These are phyloP conservation scores for Crambe crambe DNA, from an alignment of 37 sponge, comb jelly and placozoan genomes.

Conservation along the genomic window DNA sequence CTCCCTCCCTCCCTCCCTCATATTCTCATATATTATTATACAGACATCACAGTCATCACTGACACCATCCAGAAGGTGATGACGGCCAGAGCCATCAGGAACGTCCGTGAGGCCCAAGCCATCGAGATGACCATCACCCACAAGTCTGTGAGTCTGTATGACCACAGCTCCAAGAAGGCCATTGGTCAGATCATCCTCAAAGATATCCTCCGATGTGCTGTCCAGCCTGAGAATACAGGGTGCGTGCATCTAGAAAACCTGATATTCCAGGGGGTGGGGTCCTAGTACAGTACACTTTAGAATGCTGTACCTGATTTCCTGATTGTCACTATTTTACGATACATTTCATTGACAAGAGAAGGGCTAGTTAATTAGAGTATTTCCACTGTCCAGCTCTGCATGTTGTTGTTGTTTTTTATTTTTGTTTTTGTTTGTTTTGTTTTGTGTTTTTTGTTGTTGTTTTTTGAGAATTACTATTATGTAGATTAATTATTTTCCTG, in stretches of 20 bases:
- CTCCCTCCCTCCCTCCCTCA: slow-evolving; percentile 1
- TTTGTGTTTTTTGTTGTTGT: too few species aligned
- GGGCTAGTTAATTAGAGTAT: too few species aligned
- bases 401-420: too few species aligned
- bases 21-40: too few species aligned
- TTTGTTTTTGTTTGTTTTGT: too few species aligned
- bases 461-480: too few species aligned
- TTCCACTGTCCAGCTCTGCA: too few species aligned
- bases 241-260: background rate
- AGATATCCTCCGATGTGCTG: slow-evolving; percentile 53
- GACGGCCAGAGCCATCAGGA: slow-evolving; percentile 55
- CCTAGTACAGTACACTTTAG: too few species aligned
- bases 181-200: slow-evolving; percentile 57
- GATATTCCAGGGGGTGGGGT: too few species aligned
- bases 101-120: slow-evolving; percentile 12
- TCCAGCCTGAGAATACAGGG: slow-evolving; percentile 55
- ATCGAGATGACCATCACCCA: slow-evolving; percentile 40
- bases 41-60: slow-evolving; percentile 34
- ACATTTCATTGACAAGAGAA: too few species aligned
- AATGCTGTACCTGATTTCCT: too few species aligned
- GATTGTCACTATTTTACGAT: too few species aligned
- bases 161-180: slow-evolving; percentile 20
- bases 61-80: slow-evolving; percentile 57
- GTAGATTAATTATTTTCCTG: background rate
- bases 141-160: slow-evolving; percentile 21